Conservation (phyloP, 37 sponge, comb jelly and placozoan genomes). For the Eunapius fragilis region DNA sequence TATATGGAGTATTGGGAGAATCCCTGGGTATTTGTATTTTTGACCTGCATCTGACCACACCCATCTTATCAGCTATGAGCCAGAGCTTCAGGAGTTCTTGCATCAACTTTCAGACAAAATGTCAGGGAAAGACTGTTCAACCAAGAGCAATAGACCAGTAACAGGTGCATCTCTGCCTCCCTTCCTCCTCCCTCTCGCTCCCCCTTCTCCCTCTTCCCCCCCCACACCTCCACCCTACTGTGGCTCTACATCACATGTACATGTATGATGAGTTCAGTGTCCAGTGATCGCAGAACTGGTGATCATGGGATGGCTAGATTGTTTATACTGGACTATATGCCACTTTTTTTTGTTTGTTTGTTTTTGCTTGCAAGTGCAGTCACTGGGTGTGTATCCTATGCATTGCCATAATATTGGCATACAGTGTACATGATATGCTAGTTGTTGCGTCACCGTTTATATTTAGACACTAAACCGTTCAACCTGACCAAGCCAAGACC, state of each 20-base stretch:
- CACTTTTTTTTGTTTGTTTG: no score
- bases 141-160: conserved; percentile 4
- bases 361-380: no score
- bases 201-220: background rate
- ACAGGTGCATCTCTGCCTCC: conserved; percentile 46
- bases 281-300: no score
- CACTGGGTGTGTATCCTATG: background rate
- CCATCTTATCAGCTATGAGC: conserved; percentile 36
- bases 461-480: conserved; percentile 78
- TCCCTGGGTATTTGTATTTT: background rate
- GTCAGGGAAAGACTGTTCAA: conserved; percentile 38
- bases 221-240: background rate
- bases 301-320: no score
- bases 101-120: conserved; percentile 55
- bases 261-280: no score
- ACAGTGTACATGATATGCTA: no score
- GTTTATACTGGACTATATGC: no score
- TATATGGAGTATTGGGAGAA: background rate
- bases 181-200: no score
- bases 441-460: no score
- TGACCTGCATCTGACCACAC: background rate
- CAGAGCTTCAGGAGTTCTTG: conserved; percentile 59
- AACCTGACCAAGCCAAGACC: conserved; percentile 86
- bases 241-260: no score
- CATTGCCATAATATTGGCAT: no score